Evolutionary conservation across 2,888 invertebrate species (phyloP), one percentile per base, ranked within the genome.

Genomic region (Pasiphila rectangulata): DNA sequence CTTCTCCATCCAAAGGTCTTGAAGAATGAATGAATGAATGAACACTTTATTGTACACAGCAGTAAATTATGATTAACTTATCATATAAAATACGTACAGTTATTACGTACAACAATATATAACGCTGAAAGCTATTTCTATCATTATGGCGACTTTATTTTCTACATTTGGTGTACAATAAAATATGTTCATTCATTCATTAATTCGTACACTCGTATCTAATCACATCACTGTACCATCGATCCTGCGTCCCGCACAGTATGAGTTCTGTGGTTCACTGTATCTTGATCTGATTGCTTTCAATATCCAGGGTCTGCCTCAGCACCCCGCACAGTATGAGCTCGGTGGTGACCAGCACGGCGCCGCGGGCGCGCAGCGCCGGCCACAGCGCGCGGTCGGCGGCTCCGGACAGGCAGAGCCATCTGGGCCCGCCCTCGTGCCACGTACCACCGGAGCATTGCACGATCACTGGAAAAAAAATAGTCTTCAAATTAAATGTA

Each of bases 381-480:
- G 79, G 59, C 83, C 85, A 83, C 1, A 75, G 65, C 0, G 53
- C 56, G 1, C 48, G 49, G 54, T 86, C 87, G 0, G 64, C 67
- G 0, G 46, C 1, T 1, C 58, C 61, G 0, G 83, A 72, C 2
- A 88, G 67, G 40, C 80, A 81, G 0, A 83, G 32, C 86, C 87
- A 85, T 15, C 59, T 55, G 0, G 63, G 9, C 0, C 74, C 75
- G 0, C 66, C 73, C n/a, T 74, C 75, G 10, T 61, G 62, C 85
- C 86, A 88, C 0, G 42, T 53, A 1, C 87, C 88, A 10, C 87
- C 88, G 0, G 86, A 86, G 57, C 82, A 80, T 49, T 86, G 82
- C 13, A 86, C 85, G 54, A 88, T 87, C 53, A 76, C 88, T 88
- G 72, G 1, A 64, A 70, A 29, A 0, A 4, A 69, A 21, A 3